Base-by-base conservation (phyloP, 2,888 invertebrate genomes). In the Liodrosophila aerea region DNA sequence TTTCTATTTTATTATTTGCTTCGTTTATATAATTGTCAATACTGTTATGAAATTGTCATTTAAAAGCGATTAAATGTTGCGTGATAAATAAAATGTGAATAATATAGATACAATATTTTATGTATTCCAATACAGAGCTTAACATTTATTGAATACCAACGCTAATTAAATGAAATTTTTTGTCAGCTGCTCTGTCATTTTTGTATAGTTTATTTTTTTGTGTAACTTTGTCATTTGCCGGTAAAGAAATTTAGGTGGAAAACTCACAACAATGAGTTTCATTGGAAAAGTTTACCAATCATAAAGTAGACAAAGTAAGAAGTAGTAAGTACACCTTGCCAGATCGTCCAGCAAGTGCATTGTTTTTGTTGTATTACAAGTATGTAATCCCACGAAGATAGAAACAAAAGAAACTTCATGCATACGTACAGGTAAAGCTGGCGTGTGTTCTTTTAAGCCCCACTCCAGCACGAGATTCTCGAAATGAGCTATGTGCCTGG, bases 401-500 rank as follows among this genome's bases (percentile, higher is more conserved):
- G 7, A 29, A 18, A 39, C 22, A 39, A 40, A 18, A 31, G 30
- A 13, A 13, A 27, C 34, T 44, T 11, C 40, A 36, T 11, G 49
- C 15, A 30, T 37, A 45, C 1, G 12, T 16, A 39, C 16, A 51
- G 45, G 34, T 46, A 43, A 59, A 70, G 51, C 53, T 51, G 44
- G 43, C 50, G 44, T 49, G 52, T 60, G 64, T 43, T 31, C 53
- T 52, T 57, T 63, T 51, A 53, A 63, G 57, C 44, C 56, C 47
- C 37, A 22, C 22, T 7, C 34, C 29, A 41, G 34, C 58, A 47
- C 29, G 15, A 56, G 40, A 49, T 34, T 37, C 53, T 61, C 36
- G 30, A 76, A 76, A 83, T 80, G 72, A 74, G 72, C 67, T 80
- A 76, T 80, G 80, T 80, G 78, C 76, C 40, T 41, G 61, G 83